Evolutionary conservation across 64 coral and sea anemone genomes (phyloP).

Genomic region (Stichodactyla mertensii): DNA sequence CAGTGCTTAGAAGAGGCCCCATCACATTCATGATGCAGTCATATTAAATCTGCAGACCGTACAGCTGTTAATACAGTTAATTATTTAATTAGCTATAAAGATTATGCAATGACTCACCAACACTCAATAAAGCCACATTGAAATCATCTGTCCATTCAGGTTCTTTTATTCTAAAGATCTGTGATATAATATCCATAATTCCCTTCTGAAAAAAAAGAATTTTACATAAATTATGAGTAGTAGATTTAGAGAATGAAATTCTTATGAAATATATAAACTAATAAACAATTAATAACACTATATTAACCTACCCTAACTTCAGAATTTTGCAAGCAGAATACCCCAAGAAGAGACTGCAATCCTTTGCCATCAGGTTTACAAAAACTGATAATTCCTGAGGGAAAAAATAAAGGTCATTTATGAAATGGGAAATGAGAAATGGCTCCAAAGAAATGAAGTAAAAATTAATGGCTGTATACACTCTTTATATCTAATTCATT

Average conservation of each 20-base stretch:
- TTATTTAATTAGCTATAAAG: background rate
- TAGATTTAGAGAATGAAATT: too few relatives aligned
- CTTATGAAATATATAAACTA: too few relatives aligned
- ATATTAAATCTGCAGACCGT: too few relatives aligned
- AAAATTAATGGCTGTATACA: background rate
- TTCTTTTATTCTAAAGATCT: constrained; percentile 84
- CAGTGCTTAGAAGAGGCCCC: too few relatives aligned
- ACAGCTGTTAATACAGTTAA: background rate
- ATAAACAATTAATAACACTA: background rate
- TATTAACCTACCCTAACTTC: constrained; percentile 65
- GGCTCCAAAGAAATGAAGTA: background rate
- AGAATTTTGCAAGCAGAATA: constrained; percentile 87
- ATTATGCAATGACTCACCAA: constrained; percentile 36
- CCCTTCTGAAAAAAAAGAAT: constrained; percentile 52
- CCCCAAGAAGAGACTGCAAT: constrained; percentile 82
- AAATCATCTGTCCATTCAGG: constrained; percentile 96
- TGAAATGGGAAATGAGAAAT: too few relatives aligned
- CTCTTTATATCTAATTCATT: too few relatives aligned
- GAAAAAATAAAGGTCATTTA: background rate
- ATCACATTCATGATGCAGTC: too few relatives aligned
- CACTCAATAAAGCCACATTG: constrained; percentile 74
- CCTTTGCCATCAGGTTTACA: constrained; percentile 98
- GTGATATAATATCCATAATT: constrained; percentile 96
- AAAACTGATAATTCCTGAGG: constrained; percentile 77
- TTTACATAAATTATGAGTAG: too few relatives aligned